phyloP scores from a whole-genome alignment of 2,888 invertebrate genomes.

The Camponotus fellah region DNA sequence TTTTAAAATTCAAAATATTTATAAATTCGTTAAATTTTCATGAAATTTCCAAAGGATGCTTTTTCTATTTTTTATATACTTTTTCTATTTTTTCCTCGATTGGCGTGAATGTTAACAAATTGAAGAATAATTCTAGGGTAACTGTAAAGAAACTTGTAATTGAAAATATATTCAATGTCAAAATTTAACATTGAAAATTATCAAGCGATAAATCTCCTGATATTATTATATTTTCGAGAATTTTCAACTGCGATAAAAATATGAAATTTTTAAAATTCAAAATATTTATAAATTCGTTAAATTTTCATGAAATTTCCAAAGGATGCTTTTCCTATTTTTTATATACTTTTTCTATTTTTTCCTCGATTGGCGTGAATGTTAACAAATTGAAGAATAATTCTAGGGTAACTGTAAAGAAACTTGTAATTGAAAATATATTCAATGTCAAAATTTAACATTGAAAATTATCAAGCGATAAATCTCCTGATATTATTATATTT shows the following conservation, averaged over 20 bases:
- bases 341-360: not conserved
- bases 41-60: not conserved
- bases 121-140: slow-evolving; percentile 59
- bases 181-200: not conserved
- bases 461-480: not conserved
- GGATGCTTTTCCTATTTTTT: not conserved
- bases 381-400: slow-evolving; percentile 47
- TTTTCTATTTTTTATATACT: not conserved
- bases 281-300: not conserved
- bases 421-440: slow-evolving; percentile 7
- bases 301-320: not conserved
- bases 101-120: not conserved
- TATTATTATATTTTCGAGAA: not conserved
- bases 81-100: not conserved
- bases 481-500: not conserved
- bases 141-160: not conserved
- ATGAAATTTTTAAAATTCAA: not conserved
- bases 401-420: slow-evolving; percentile 42
- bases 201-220: not conserved
- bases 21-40: not conserved
- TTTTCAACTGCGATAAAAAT: slow-evolving; percentile 5
- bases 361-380: not conserved
- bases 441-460: not conserved
- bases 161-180: not conserved
- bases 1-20: too few species aligned